Percentiles rank a stretch among this genome's conserved stretches.
Evolutionary conservation across 1,140 invertebrate genomes (phyloP).

Genomic region (Chrysopa pallens): DNA sequence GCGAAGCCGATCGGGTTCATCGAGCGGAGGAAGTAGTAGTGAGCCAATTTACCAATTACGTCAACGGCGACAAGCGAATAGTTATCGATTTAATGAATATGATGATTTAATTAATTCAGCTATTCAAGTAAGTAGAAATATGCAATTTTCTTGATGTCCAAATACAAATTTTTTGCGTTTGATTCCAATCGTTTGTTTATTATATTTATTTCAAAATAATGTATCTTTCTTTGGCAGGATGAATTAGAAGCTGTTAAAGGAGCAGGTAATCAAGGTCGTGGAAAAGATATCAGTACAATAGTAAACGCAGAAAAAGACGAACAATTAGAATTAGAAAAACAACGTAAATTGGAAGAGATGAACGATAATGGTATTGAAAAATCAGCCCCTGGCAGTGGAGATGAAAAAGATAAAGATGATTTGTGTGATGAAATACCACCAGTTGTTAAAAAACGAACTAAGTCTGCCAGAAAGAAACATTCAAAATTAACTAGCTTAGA

Average conservation of each 20-base stretch:
- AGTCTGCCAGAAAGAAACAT: conserved; percentile 39
- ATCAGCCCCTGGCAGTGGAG: conserved; percentile 13
- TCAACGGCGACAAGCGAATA: conserved; percentile 55
- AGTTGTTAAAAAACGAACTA: conserved; percentile 18
- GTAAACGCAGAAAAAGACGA: conserved; percentile 65
- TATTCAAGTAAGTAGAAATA: conserved; percentile 41
- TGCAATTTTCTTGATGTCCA: conserved; percentile 1
- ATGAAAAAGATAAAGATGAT: conserved; percentile 23
- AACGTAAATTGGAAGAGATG: conserved; percentile 5
- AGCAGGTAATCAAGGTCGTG: conserved; percentile 60
- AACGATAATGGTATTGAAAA: not conserved
- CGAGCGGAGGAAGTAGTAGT: conserved; percentile 23
- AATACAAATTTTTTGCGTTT: conserved; percentile 4
- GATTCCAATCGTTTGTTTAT: conserved; percentile 2
- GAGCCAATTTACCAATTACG: conserved; percentile 69
- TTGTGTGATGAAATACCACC: conserved; percentile 26
- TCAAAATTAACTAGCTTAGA: conserved; percentile 65
- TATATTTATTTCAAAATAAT: too few relatives aligned
- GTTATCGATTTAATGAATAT: conserved; percentile 79
- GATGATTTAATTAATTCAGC: conserved; percentile 88
- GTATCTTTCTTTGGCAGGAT: conserved; percentile 20
- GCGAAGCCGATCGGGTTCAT: conserved; percentile 5
- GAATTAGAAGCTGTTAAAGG: conserved; percentile 54
- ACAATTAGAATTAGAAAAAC: conserved; percentile 12
- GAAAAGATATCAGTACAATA: conserved; percentile 80